Evolutionary conservation across 2,888 invertebrate genomes (phyloP).

Genomic region (Campopleginae sp.): DNA sequence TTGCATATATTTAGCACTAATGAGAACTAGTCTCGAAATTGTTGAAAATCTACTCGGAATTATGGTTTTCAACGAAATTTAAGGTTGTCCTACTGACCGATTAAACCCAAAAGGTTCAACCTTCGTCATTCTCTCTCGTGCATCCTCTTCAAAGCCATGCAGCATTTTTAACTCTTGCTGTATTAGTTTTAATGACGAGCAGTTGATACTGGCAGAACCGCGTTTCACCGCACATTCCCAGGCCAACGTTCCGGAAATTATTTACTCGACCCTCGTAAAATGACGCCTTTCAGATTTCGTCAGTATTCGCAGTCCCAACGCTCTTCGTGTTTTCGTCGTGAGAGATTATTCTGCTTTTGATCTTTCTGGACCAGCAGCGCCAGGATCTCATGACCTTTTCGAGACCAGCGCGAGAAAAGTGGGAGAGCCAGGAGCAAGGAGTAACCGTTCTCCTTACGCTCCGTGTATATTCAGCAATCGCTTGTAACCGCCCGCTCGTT

Average conservation of each 20-base stretch:
- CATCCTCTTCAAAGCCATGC: not conserved
- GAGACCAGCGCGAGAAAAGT: constrained; percentile 20
- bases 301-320: not conserved
- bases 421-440: not conserved
- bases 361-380: constrained; percentile 36
- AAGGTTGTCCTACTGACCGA: not conserved
- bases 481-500: constrained; percentile 20
- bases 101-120: not conserved
- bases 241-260: not conserved
- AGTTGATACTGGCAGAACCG: not conserved
- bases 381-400: constrained; percentile 62
- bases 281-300: not conserved
- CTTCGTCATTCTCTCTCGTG: not conserved
- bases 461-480: constrained; percentile 22
- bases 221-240: not conserved
- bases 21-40: constrained; percentile 2
- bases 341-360: not conserved
- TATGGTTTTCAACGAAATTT: constrained; percentile 13
- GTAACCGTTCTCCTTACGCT: constrained; percentile 12
- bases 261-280: not conserved
- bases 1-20: constrained; percentile 16
- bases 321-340: not conserved
- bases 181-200: not conserved
- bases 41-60: constrained; percentile 34
- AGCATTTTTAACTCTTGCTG: not conserved